phyloP scores from a whole-genome alignment of 2,797 vertebrate genomes.

The Trematomus bernacchii region DNA sequence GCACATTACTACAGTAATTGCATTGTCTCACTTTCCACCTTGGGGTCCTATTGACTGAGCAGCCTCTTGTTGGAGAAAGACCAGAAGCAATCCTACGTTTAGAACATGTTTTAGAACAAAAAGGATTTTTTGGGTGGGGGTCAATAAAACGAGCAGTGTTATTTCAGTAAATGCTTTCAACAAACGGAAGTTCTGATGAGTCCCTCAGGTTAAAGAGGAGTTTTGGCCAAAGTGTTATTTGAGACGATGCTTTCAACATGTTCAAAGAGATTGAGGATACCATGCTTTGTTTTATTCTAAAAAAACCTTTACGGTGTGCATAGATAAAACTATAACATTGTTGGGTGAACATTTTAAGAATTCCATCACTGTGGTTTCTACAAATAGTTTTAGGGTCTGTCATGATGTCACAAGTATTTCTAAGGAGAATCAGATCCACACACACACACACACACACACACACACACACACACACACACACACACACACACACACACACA shows the following conservation, averaged over 20 bases:
- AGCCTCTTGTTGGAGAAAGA: background rate
- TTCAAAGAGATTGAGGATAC: constrained; percentile 5
- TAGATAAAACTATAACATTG: background rate
- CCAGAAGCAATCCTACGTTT: background rate
- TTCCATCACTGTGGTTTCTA: background rate
- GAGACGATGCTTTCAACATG: too few relatives aligned
- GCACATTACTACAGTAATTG: background rate
- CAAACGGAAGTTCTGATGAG: constrained; percentile 18
- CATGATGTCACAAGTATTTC: background rate
- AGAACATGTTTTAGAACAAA: background rate
- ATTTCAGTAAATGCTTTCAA: constrained; percentile 28
- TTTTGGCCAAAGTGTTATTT: constrained; percentile 12
- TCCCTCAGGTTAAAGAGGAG: constrained; percentile 9
- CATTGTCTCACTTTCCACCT: background rate
- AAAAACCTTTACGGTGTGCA: background rate
- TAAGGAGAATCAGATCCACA: background rate
- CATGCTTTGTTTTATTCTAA: too few relatives aligned
- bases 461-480: constrained; percentile 1
- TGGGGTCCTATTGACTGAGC: background rate
- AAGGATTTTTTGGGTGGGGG: background rate
- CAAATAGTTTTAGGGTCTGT: constrained; percentile 1
- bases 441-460: background rate
- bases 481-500: background rate
- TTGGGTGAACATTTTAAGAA: background rate
- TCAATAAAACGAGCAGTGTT: constrained; percentile 19